Percentiles rank a stretch among this genome's conserved stretches.
Conservation (phyloP, 2,797 vertebrate genomes). For the Coregonus ussuriensis region DNA sequence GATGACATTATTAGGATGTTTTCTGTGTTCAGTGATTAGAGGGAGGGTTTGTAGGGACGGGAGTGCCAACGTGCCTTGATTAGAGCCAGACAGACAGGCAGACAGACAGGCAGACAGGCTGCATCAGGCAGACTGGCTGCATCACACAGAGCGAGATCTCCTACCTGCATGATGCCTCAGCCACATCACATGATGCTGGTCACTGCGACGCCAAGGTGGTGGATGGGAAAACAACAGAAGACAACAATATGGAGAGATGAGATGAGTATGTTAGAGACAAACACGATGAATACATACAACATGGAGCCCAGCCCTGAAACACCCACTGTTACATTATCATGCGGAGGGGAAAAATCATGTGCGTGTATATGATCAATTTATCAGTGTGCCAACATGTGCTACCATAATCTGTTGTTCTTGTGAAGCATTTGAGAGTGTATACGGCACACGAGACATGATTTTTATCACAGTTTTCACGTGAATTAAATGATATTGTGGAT, state of each 20-base stretch:
- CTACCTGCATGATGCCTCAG: constrained; percentile 55
- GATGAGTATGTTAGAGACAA: constrained; percentile 48
- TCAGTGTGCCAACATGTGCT: too few species aligned
- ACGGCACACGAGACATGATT: background rate
- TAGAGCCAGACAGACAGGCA: constrained; percentile 45
- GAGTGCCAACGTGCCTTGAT: constrained; percentile 32
- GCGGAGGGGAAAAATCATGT: too few species aligned
- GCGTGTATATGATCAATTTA: too few species aligned
- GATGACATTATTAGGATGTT: background rate
- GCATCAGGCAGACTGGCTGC: constrained; percentile 7
- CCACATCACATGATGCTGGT: constrained; percentile 25
- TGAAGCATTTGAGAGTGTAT: too few species aligned
- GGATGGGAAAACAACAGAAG: constrained; percentile 12
- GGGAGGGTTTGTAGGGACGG: background rate
- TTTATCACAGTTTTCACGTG: background rate
- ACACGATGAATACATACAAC: background rate
- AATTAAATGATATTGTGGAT: background rate
- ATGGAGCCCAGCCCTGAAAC: background rate
- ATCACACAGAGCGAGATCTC: constrained; percentile 38
- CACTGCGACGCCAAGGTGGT: background rate
- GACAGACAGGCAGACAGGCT: background rate
- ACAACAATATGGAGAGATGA: constrained; percentile 51
- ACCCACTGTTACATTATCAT: background rate
- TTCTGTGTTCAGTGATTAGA: background rate
- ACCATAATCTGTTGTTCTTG: too few species aligned